These are phyloP conservation scores for Drosophila melanica DNA, from an alignment of 1,140 invertebrate genomes.

Conservation along the genomic window DNA sequence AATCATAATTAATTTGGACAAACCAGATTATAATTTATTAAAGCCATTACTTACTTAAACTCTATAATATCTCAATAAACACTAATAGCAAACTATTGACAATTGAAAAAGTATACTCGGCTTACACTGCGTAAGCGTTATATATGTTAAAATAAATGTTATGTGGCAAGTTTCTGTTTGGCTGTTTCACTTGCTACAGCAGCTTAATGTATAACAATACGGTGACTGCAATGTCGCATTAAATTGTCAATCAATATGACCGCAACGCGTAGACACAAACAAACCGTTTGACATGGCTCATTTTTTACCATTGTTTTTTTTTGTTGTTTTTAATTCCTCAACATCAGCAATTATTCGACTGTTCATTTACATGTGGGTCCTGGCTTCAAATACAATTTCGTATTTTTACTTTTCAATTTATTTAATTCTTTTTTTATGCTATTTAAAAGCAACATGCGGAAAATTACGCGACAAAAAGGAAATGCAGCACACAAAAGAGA, in stretches of 20 bases:
- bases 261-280: background rate
- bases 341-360: conserved; percentile 72
- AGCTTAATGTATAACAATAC: conserved; percentile 28
- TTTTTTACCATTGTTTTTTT: background rate
- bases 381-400: background rate
- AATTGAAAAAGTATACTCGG: background rate
- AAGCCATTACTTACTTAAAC: background rate
- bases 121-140: conserved; percentile 6
- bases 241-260: conserved; percentile 40
- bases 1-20: no score
- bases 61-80: conserved; percentile 3
- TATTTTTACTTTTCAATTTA: conserved; percentile 8
- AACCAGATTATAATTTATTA: no score
- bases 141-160: conserved; percentile 31
- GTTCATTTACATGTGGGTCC: conserved; percentile 63
- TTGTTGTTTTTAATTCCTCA: conserved; percentile 41
- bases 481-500: conserved; percentile 61
- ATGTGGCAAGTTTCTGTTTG: conserved; percentile 1
- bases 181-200: background rate
- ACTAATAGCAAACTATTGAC: background rate
- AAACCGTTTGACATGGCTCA: conserved; percentile 15
- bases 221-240: conserved; percentile 27
- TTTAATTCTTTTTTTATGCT: conserved; percentile 14
- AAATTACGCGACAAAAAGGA: conserved; percentile 73
- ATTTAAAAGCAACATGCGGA: conserved; percentile 74